These are phyloP conservation scores for Rhynchophorus ferrugineus DNA, from an alignment of 1,140 invertebrate species.

Conservation along the genomic window DNA sequence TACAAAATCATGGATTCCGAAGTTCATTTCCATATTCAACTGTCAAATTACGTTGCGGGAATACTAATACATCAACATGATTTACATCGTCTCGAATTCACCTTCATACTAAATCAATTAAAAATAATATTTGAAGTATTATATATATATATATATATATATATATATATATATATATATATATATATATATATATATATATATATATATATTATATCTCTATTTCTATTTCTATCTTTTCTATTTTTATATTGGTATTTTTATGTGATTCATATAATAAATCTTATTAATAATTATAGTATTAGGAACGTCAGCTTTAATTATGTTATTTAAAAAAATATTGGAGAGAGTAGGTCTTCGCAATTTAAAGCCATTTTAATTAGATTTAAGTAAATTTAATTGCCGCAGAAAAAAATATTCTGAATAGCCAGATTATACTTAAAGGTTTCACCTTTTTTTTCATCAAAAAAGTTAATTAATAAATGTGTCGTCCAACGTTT, in stretches of 20 bases:
- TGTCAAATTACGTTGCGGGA: neutral
- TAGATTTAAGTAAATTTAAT: neutral
- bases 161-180: neutral
- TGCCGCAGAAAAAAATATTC: neutral
- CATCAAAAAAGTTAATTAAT: no score
- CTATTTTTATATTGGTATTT: no score
- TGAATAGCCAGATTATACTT: neutral
- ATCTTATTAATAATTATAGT: neutral
- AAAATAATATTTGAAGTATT: neutral
- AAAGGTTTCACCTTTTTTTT: neutral
- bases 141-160: neutral
- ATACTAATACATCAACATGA: neutral
- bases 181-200: neutral
- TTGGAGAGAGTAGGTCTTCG: neutral
- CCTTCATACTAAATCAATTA: no score
- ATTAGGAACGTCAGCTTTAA: neutral
- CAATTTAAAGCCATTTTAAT: neutral
- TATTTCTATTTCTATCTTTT: neutral
- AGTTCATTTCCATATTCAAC: neutral
- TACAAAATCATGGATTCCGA: neutral
- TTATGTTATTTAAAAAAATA: neutral
- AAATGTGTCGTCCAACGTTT: no score
- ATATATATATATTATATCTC: neutral
- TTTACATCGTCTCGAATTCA: neutral
- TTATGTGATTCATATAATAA: no score